These are phyloP conservation scores for Nicator chloris DNA, from an alignment of 2,113 vertebrate genomes.

Conservation along the genomic window DNA sequence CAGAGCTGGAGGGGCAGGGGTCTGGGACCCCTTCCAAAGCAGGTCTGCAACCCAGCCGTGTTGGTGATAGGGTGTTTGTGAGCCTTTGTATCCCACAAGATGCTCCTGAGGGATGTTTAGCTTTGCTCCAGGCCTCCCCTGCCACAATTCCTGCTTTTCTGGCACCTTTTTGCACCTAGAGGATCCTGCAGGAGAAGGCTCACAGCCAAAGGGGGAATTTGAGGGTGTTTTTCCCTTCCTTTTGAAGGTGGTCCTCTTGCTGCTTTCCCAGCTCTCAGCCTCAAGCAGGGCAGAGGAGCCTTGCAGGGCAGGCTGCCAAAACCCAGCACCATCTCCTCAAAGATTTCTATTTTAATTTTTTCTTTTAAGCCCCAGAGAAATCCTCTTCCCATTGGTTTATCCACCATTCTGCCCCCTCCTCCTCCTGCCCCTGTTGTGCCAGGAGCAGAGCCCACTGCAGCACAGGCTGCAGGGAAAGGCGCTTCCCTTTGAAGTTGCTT, in stretches of 20 bases:
- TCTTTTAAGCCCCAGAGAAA: background rate
- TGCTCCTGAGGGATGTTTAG: background rate
- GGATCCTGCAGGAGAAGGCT: background rate
- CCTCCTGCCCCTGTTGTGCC: constrained; percentile 28
- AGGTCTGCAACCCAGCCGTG: background rate
- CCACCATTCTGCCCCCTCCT: background rate
- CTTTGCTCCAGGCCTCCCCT: background rate
- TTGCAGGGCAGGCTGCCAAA: background rate
- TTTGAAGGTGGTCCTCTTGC: background rate
- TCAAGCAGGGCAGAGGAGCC: background rate
- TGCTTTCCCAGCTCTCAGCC: background rate
- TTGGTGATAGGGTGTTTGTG: fast-evolving
- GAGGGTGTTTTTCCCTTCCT: background rate
- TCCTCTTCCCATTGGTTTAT: background rate
- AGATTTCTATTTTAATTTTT: background rate
- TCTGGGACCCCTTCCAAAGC: background rate
- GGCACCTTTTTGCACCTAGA: background rate
- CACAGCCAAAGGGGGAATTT: background rate
- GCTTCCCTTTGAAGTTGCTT: constrained; percentile 64
- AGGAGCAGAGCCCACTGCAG: constrained; percentile 30
- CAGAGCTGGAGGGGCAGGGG: fast-evolving
- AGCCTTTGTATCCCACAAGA: background rate
- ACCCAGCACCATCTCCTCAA: background rate
- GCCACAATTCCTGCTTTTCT: background rate
- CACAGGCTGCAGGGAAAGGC: constrained; percentile 18